Base-by-base conservation (phyloP, 35 echinoderm and acorn worm genomes). In the Diadema setosum region DNA sequence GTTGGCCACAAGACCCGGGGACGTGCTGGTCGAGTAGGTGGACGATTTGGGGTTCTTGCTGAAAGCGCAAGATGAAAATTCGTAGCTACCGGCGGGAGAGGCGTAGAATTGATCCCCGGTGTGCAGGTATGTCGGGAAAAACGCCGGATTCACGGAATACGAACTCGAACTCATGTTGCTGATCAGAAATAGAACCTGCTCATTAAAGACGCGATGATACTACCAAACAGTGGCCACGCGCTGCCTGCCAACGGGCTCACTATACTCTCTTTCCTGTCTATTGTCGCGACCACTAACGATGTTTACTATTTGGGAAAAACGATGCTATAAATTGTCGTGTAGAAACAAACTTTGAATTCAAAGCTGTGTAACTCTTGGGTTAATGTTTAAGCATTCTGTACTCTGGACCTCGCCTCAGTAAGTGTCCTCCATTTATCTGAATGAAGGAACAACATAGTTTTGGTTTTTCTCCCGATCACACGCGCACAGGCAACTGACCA, bases 111-210 rank as follows among this genome's bases (percentile, higher is more conserved):
- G 61, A 18, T 87, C 85, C 2, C 85, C 85, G 0, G 73, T 21
- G 44, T 78, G 73, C 12, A 65, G 85, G 31, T 87, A 70, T 17
- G 64, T 73, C 85, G 64, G 64, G 41, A 70, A 87, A 70, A 87
- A 87, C 23, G 69, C 39, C 12, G 85, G 48, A 48, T 87, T 87
- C 63, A 87, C 85, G 63, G 75, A 87, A 74, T 87, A 87, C 45
- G 85, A 87, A 87, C 85, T 87, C 39, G 85, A 87, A 75, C 69
- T 87, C 85, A 87, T 87, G 85, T n/a, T n/a, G n/a, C 3, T 70
- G 64, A 40, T 24, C 42, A 30, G 35, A 39, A 87, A 86, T 42
- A 46, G 23, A 43, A 57, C 25, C 18, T 75, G 39, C 75, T 75
- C 26, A 75, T 74, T 58, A 87, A 70, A 42, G 39, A 44, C 9